These are phyloP conservation scores for Mus spretus DNA, from an alignment of 2,797 vertebrate species.

Conservation along the genomic window DNA sequence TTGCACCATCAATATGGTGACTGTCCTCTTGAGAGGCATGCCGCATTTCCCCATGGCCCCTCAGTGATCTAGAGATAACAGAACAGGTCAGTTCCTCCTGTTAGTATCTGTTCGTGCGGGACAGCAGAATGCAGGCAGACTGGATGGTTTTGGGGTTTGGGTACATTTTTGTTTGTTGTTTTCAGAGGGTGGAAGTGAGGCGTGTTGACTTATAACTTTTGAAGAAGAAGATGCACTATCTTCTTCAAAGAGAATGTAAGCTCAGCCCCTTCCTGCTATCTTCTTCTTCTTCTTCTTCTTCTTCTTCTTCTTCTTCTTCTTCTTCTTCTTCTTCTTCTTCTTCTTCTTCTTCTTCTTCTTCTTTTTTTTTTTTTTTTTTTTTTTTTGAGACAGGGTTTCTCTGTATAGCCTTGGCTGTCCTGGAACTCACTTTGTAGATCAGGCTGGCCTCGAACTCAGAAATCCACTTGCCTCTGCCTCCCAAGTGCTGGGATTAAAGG, in stretches of 20 bases:
- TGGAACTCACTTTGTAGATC: too few relatives aligned
- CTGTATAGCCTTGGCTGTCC: too few relatives aligned
- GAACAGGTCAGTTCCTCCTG: constrained; percentile 18
- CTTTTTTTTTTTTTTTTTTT: too few relatives aligned
- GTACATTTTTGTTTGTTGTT: background rate
- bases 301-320: too few relatives aligned
- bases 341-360: too few relatives aligned
- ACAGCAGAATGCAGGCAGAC: background rate
- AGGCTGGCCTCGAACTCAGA: too few relatives aligned
- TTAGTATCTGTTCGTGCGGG: background rate
- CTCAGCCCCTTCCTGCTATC: background rate
- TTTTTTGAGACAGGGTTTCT: too few relatives aligned
- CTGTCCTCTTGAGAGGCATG: background rate
- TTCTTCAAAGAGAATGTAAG: background rate
- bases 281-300: too few relatives aligned
- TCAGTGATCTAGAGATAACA: constrained; percentile 38
- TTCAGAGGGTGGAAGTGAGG: background rate
- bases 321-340: too few relatives aligned
- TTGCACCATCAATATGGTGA: background rate
- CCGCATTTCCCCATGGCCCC: background rate
- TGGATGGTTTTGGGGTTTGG: background rate
- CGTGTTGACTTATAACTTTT: constrained; percentile 2
- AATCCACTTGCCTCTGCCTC: too few relatives aligned
- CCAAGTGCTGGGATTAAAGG: too few relatives aligned
- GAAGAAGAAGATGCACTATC: background rate